These are phyloP conservation scores for Drosophila testacea DNA, from an alignment of 2,888 invertebrate genomes.

Conservation along the genomic window DNA sequence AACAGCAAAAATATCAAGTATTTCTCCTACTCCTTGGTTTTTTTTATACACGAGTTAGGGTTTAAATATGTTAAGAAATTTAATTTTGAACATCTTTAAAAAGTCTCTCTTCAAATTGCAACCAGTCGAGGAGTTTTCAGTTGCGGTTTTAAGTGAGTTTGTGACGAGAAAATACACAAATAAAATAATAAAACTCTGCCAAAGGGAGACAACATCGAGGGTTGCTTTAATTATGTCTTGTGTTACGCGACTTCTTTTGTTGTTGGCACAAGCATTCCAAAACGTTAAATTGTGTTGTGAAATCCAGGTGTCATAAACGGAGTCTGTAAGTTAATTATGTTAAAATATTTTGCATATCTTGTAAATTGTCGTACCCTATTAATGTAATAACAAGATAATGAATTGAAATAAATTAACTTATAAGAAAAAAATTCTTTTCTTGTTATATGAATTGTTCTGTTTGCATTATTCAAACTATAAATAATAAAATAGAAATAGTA, in stretches of 20 bases:
- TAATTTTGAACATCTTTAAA: conserved; percentile 48
- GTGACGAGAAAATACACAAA: conserved; percentile 62
- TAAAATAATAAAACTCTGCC: conserved; percentile 52
- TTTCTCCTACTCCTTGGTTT: conserved; percentile 15
- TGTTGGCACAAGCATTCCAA: conserved; percentile 2
- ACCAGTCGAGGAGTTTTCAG: not conserved
- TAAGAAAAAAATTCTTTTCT: too few species aligned
- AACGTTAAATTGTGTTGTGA: conserved; percentile 1
- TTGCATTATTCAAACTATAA: too few species aligned
- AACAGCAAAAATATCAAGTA: conserved; percentile 28
- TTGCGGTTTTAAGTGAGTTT: conserved; percentile 53
- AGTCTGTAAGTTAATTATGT: conserved; percentile 26
- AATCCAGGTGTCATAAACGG: conserved; percentile 7
- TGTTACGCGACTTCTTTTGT: conserved; percentile 1
- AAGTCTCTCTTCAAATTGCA: conserved; percentile 4
- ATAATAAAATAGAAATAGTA: too few species aligned
- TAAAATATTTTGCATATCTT: not conserved
- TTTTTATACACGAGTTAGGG: not conserved
- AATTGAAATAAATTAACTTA: too few species aligned
- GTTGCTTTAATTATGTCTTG: conserved; percentile 26
- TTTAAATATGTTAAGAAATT: conserved; percentile 37
- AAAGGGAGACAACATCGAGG: conserved; percentile 19
- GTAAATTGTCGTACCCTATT: too few species aligned
- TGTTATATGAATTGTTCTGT: too few species aligned
- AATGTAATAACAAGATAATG: too few species aligned